These are phyloP conservation scores for Aphidius gifuensis DNA, from an alignment of 1,140 invertebrate genomes.

Conservation along the genomic window DNA sequence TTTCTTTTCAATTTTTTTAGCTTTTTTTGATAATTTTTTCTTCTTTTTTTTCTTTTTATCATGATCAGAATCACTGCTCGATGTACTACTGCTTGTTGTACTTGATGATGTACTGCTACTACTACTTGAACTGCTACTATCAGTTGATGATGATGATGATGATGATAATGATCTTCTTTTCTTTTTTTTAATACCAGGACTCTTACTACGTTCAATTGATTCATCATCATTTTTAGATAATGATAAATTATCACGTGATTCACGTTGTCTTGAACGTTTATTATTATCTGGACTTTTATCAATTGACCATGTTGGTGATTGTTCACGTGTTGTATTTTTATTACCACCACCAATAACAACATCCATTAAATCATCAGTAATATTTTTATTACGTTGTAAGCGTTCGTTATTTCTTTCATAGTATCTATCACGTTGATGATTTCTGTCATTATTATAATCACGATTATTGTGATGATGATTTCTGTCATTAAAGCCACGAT, in stretches of 20 bases:
- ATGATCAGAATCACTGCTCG: conserved; percentile 26
- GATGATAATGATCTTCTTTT: conserved; percentile 19
- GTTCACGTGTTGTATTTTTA: conserved; percentile 14
- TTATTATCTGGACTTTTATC: conserved; percentile 19
- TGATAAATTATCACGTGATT: conserved; percentile 5
- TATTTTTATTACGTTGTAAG: conserved; percentile 28
- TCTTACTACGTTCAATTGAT: conserved; percentile 1
- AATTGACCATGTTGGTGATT: conserved; percentile 9
- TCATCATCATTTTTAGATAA: too few relatives aligned
- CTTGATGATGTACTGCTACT: conserved; percentile 36
- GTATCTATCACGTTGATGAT: not conserved
- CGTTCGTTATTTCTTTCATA: conserved; percentile 8
- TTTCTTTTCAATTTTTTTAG: conserved; percentile 40
- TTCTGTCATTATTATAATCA: not conserved
- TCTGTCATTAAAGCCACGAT: conserved; percentile 32
- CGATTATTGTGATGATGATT: conserved; percentile 29
- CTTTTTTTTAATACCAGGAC: conserved; percentile 12
- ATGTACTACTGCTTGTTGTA: conserved; percentile 38
- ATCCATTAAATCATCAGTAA: conserved; percentile 16
- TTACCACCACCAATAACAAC: conserved; percentile 7
- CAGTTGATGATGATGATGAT: conserved; percentile 31
- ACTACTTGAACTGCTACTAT: conserved; percentile 35
- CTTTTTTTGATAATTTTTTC: conserved; percentile 35
- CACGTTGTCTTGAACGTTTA: conserved; percentile 13
- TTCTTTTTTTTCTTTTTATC: conserved; percentile 32